These are phyloP conservation scores for Nibea albiflora DNA, from an alignment of 2,113 vertebrate genomes.

Conservation along the genomic window DNA sequence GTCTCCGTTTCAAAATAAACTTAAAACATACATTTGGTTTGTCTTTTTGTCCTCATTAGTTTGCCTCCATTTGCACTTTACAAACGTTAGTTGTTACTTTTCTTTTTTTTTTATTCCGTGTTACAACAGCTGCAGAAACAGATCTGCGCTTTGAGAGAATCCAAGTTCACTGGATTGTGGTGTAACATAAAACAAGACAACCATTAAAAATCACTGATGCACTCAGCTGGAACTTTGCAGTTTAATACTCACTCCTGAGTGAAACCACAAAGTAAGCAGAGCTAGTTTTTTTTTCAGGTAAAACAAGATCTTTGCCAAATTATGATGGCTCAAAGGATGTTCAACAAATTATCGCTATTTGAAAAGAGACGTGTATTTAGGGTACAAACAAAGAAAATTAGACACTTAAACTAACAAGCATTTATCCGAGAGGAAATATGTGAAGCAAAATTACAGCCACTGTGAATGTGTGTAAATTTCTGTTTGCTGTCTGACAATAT, in stretches of 20 bases:
- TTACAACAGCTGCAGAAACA: neutral
- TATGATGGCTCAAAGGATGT: neutral
- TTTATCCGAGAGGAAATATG: too few species aligned
- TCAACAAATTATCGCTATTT: too few species aligned
- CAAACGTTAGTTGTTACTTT: too few species aligned
- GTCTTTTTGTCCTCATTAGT: too few species aligned
- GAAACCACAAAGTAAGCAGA: neutral
- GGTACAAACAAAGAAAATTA: too few species aligned
- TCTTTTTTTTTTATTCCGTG: too few species aligned
- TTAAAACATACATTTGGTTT: too few species aligned
- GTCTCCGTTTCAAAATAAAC: too few species aligned
- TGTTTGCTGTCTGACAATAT: neutral
- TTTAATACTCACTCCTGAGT: neutral
- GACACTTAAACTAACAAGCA: too few species aligned
- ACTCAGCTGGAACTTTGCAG: neutral
- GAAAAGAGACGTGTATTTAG: too few species aligned
- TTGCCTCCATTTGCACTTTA: neutral
- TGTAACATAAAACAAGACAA: neutral
- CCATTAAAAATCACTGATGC: neutral
- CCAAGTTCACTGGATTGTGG: neutral
- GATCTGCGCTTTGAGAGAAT: neutral
- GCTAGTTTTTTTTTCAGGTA: neutral
- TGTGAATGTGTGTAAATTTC: neutral
- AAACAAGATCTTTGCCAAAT: too few species aligned
- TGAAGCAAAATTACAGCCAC: neutral